Conservation (phyloP, 2,888 invertebrate genomes). For the Cephus nigrinus region DNA sequence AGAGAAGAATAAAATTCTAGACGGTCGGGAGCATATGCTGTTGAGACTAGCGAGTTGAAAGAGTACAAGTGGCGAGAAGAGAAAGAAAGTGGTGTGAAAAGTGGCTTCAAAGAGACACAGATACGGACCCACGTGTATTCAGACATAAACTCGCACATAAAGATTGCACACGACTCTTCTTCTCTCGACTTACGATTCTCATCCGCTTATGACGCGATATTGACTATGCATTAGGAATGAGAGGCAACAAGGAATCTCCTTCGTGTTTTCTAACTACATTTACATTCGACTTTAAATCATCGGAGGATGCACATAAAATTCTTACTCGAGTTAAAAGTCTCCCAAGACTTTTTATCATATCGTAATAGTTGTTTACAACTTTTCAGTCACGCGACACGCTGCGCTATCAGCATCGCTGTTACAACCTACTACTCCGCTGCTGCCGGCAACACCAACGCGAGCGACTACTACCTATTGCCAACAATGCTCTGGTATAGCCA, state of each 20-base stretch:
- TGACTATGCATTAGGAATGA: background rate
- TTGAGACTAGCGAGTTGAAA: background rate
- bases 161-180: background rate
- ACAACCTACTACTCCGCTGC: background rate
- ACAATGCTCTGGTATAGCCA: no score
- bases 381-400: slow-evolving; percentile 34
- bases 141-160: background rate
- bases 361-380: slow-evolving; percentile 27
- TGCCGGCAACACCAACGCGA: background rate
- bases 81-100: background rate
- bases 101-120: background rate
- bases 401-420: slow-evolving; percentile 12
- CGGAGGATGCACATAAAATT: background rate
- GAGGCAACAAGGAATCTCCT: background rate
- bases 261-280: background rate
- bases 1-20: background rate
- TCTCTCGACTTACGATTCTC: background rate
- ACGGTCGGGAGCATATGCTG: background rate
- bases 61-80: background rate
- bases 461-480: background rate
- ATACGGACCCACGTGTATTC: background rate
- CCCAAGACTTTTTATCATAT: background rate
- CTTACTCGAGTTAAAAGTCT: background rate
- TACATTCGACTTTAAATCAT: background rate
- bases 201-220: background rate